Conservation (phyloP, 2,113 vertebrate genomes). For the Megaptera novaeangliae region DNA sequence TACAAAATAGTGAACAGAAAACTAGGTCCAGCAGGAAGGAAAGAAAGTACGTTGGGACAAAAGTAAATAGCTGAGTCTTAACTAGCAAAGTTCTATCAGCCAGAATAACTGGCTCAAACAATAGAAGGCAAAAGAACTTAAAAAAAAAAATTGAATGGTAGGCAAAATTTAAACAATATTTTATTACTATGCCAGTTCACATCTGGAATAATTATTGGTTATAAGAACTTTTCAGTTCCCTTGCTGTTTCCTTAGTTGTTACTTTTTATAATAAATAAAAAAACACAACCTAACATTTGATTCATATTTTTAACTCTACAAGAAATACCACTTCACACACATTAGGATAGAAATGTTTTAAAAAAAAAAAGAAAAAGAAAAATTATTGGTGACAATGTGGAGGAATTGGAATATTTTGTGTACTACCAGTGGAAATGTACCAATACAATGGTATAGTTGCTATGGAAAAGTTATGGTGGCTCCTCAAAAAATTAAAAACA, state of each 20-base stretch:
- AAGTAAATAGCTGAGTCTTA: neutral
- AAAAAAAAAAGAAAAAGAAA: neutral
- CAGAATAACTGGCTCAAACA: neutral
- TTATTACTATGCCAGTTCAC: neutral
- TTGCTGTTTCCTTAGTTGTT: neutral
- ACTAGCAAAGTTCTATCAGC: neutral
- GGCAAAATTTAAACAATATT: neutral
- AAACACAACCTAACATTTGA: neutral
- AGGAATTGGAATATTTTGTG: neutral
- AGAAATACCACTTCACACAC: neutral
- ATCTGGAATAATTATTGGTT: neutral
- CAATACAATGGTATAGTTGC: neutral
- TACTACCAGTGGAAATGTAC: neutral
- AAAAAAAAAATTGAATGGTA: neutral
- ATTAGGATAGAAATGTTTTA: neutral
- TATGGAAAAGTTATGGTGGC: neutral
- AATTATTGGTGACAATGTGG: neutral
- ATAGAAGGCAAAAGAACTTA: neutral
- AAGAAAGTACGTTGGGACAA: neutral
- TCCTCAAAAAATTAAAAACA: neutral
- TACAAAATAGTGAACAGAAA: neutral
- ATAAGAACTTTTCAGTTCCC: neutral
- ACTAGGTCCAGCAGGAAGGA: neutral
- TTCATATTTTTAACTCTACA: neutral
- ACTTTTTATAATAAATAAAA: neutral